Evolutionary conservation across 2,797 vertebrate species (phyloP).

Genomic region (Alauda arvensis): DNA sequence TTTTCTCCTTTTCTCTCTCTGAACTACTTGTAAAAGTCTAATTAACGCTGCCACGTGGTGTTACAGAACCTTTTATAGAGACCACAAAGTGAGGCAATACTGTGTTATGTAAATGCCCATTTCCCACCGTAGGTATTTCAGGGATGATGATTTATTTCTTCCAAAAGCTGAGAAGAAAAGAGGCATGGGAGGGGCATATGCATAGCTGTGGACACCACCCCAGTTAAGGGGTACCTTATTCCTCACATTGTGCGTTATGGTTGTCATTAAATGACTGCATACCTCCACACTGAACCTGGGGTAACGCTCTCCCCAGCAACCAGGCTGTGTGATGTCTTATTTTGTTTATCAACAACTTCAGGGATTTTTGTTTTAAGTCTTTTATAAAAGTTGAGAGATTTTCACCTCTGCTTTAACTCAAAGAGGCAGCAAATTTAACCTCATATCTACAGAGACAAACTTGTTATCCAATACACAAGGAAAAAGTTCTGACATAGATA

Average conservation of each 20-base stretch:
- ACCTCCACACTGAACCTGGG: neutral
- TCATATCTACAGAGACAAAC: neutral
- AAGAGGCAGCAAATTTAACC: neutral
- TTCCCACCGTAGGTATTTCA: fast-evolving
- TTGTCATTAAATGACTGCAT: neutral
- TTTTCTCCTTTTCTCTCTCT: neutral
- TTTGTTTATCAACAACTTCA: neutral
- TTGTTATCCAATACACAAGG: neutral
- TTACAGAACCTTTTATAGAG: neutral
- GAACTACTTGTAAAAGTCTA: neutral
- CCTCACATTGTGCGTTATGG: fast-evolving
- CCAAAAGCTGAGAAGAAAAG: neutral
- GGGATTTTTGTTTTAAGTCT: neutral
- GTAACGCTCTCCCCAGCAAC: neutral
- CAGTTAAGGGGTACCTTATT: neutral
- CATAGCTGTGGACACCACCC: neutral
- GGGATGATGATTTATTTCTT: neutral
- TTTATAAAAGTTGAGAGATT: neutral
- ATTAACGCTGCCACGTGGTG: neutral
- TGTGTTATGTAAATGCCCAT: neutral
- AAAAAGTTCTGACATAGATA: neutral
- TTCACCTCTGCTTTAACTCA: neutral
- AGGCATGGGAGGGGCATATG: fast-evolving
- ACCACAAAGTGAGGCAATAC: neutral
- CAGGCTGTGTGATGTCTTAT: neutral